phyloP scores from a whole-genome alignment of 2,888 invertebrate species.

The Lithophane ornitopus region DNA sequence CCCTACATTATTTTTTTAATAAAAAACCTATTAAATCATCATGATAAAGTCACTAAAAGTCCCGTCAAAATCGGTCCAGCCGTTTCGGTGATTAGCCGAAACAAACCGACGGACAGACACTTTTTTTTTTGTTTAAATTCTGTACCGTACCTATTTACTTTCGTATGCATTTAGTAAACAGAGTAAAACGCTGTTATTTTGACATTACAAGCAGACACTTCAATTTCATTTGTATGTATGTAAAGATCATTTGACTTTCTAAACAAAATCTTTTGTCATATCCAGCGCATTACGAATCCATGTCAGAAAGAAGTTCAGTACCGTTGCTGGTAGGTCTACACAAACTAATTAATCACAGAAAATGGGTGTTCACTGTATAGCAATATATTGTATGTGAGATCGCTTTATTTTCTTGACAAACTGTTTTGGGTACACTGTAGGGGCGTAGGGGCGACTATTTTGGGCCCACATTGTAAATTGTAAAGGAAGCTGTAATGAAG shows the following conservation, averaged over 20 bases:
- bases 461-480: conserved; percentile 36
- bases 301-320: conserved; percentile 22
- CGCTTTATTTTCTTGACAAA: conserved; percentile 60
- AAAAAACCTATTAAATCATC: no score
- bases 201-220: no score
- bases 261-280: neutral
- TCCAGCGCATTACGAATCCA: conserved; percentile 19
- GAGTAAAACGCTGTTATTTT: no score
- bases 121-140: no score
- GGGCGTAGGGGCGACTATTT: conserved; percentile 19
- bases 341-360: conserved; percentile 58
- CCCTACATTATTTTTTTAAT: no score
- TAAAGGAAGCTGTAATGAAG: conserved; percentile 27
- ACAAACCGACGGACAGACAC: no score
- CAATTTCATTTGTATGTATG: no score
- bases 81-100: no score
- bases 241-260: neutral
- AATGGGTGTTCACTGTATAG: conserved; percentile 27
- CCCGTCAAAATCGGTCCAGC: no score
- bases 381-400: conserved; percentile 33
- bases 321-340: neutral
- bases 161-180: no score
- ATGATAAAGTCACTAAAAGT: no score
- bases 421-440: conserved; percentile 46
- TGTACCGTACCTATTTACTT: no score